phyloP scores from a whole-genome alignment of 2,113 vertebrate species.

The Capricornis sumatraensis region DNA sequence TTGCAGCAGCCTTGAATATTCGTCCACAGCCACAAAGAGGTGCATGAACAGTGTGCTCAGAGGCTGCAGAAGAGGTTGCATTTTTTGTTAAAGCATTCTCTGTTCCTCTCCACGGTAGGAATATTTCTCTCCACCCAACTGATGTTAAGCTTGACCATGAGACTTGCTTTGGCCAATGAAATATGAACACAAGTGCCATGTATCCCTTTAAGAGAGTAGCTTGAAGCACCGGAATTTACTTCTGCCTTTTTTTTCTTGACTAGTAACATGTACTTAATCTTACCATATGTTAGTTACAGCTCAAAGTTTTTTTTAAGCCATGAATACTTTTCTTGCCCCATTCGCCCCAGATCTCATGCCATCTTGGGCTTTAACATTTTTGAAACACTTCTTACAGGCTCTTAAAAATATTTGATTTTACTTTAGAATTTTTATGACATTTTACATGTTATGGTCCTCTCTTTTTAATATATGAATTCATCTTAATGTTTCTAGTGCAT shows the following conservation, averaged over 20 bases:
- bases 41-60: neutral
- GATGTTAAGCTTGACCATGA: neutral
- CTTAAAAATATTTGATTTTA: neutral
- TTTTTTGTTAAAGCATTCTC: neutral
- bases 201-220: neutral
- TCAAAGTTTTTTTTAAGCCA: neutral
- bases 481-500: neutral
- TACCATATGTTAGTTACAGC: neutral
- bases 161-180: neutral
- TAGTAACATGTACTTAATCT: neutral
- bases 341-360: neutral
- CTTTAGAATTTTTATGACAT: neutral
- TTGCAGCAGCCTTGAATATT: neutral
- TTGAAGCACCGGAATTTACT: neutral
- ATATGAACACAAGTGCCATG: neutral
- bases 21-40: fast-evolving
- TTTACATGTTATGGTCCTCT: neutral
- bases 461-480: neutral
- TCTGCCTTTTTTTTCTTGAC: neutral
- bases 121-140: neutral
- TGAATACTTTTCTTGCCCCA: neutral
- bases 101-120: neutral
- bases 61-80: neutral
- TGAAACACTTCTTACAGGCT: neutral
- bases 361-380: neutral